phyloP scores from a whole-genome alignment of 2,888 invertebrate genomes.

The Drepana falcataria region DNA sequence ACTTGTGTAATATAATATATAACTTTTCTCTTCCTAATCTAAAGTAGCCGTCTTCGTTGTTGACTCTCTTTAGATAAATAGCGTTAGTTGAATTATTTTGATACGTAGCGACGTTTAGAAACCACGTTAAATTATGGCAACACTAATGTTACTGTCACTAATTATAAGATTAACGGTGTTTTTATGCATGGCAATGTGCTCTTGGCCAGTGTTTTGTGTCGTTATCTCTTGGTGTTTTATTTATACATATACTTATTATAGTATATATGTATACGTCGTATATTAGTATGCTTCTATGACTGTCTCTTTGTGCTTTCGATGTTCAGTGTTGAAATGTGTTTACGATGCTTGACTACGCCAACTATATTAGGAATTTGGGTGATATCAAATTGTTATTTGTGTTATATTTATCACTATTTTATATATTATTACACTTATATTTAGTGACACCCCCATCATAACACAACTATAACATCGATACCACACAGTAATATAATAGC shows the following conservation, averaged over 20 bases:
- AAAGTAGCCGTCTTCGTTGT: slow-evolving; percentile 66
- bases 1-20: slow-evolving; percentile 2
- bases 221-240: slow-evolving; percentile 58
- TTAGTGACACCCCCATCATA: background rate
- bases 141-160: slow-evolving; percentile 66
- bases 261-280: slow-evolving; percentile 14
- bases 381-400: slow-evolving; percentile 65
- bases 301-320: slow-evolving; percentile 66
- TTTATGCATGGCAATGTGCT: slow-evolving; percentile 51
- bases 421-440: background rate
- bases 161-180: slow-evolving; percentile 54
- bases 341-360: slow-evolving; percentile 56
- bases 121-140: slow-evolving; percentile 31
- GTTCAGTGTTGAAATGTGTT: slow-evolving; percentile 53
- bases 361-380: slow-evolving; percentile 72
- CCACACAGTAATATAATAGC: background rate
- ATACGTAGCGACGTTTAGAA: slow-evolving; percentile 58
- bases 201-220: slow-evolving; percentile 62
- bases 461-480: background rate
- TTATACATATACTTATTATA: slow-evolving; percentile 20
- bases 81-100: slow-evolving; percentile 64
- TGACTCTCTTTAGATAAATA: slow-evolving; percentile 64
- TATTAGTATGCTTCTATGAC: slow-evolving; percentile 41
- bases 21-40: slow-evolving; percentile 25
- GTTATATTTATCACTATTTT: background rate